These are phyloP conservation scores for Stenodera caucasica DNA, from an alignment of 2,888 invertebrate species.

Conservation along the genomic window DNA sequence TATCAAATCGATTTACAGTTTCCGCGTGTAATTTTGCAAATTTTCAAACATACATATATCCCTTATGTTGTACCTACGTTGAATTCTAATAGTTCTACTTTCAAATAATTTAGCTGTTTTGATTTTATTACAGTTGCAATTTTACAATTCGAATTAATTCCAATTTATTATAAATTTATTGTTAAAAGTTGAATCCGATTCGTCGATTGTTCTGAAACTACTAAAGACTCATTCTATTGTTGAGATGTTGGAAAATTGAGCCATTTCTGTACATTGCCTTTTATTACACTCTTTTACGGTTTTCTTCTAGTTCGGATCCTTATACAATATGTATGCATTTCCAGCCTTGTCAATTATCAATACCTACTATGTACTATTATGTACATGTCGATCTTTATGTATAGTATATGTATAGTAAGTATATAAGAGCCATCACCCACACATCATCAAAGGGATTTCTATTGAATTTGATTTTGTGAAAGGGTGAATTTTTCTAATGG, in stretches of 20 bases:
- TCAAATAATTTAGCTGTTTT: background rate
- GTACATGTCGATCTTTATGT: background rate
- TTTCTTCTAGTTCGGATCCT: too few relatives aligned
- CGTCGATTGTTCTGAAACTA: background rate
- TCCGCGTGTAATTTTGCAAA: background rate
- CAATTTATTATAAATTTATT: too few relatives aligned
- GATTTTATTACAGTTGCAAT: too few relatives aligned
- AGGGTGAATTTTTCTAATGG: slow-evolving; percentile 35
- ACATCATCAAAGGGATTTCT: slow-evolving; percentile 2
- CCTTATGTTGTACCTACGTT: background rate
- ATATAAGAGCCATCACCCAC: background rate
- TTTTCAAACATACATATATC: background rate
- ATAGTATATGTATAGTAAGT: background rate
- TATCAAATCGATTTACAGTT: background rate
- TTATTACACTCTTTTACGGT: slow-evolving; percentile 25
- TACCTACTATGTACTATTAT: slow-evolving; percentile 36
- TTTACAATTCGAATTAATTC: too few relatives aligned
- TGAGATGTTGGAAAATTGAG: background rate
- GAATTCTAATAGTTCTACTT: background rate
- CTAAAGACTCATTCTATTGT: background rate
- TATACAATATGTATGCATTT: slow-evolving; percentile 35
- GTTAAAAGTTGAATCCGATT: background rate
- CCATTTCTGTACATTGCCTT: slow-evolving; percentile 17
- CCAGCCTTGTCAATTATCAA: slow-evolving; percentile 47
- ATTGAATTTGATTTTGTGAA: slow-evolving; percentile 31